Evolutionary conservation across 1,140 invertebrate species (phyloP).

Genomic region (Thalassaphorura encarpata): DNA sequence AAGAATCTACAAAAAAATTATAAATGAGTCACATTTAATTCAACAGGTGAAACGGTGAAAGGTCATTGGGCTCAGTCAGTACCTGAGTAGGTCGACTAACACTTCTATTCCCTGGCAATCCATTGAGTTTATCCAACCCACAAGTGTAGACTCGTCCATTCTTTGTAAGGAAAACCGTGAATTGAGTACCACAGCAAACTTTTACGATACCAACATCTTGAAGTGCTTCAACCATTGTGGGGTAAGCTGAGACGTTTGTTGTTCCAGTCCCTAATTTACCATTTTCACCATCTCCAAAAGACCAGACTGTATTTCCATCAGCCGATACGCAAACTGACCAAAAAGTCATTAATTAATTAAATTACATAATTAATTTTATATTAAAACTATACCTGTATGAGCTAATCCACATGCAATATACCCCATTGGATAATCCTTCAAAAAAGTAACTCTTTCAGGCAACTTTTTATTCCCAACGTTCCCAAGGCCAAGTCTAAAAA

Average conservation of each 20-base stretch:
- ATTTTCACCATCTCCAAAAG: constrained; percentile 58
- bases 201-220: constrained; percentile 48
- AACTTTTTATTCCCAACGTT: not conserved
- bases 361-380: no score
- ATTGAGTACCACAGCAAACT: constrained; percentile 52
- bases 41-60: no score
- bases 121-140: constrained; percentile 51
- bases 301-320: constrained; percentile 50
- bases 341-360: no score
- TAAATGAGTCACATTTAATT: no score
- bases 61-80: no score
- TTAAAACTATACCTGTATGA: constrained; percentile 50
- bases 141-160: constrained; percentile 52
- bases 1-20: constrained; percentile 36
- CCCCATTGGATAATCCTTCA: constrained; percentile 39
- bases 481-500: not conserved
- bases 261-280: constrained; percentile 42
- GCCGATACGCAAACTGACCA: no score
- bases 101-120: constrained; percentile 43
- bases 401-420: constrained; percentile 34
- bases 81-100: constrained; percentile 20
- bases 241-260: constrained; percentile 1
- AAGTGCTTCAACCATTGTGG: constrained; percentile 46
- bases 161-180: constrained; percentile 53
- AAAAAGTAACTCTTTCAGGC: not conserved